These are phyloP conservation scores for Amiota communis DNA, from an alignment of 2,888 invertebrate species.

Conservation along the genomic window DNA sequence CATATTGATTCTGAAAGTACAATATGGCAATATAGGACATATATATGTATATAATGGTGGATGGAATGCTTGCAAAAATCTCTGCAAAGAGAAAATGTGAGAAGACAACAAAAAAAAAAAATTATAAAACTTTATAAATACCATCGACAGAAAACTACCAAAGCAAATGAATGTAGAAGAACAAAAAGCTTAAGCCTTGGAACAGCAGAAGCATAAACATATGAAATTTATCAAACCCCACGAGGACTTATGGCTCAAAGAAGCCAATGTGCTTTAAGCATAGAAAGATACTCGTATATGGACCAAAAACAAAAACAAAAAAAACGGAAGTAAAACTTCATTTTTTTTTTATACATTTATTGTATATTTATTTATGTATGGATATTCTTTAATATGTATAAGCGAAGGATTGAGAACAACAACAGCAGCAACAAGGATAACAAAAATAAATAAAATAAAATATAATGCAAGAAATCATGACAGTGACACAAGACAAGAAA, in stretches of 20 bases:
- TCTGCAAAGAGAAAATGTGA: slow-evolving; percentile 22
- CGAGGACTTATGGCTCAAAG: slow-evolving; percentile 29
- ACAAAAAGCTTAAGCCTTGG: too few species aligned
- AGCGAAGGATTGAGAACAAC: neutral
- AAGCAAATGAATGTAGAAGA: too few species aligned
- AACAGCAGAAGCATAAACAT: slow-evolving; percentile 43
- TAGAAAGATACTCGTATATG: neutral
- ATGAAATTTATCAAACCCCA: slow-evolving; percentile 61
- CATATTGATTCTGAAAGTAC: too few species aligned
- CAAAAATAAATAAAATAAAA: slow-evolving; percentile 47
- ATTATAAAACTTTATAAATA: neutral
- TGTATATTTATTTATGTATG: slow-evolving; percentile 31
- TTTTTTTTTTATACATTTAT: slow-evolving; percentile 1
- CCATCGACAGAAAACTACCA: too few species aligned
- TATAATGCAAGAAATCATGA: slow-evolving; percentile 50
- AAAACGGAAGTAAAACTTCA: slow-evolving; percentile 53
- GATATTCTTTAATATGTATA: slow-evolving; percentile 14
- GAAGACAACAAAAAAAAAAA: slow-evolving; percentile 11
- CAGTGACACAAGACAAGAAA: slow-evolving; percentile 54
- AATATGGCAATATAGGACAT: too few species aligned
- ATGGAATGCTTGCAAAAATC: too few species aligned
- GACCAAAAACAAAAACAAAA: slow-evolving; percentile 10
- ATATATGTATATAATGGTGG: too few species aligned
- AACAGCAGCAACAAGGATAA: slow-evolving; percentile 41
- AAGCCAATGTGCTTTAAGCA: neutral